Evolutionary conservation across 2,113 vertebrate species (phyloP).

Genomic region (Scytalopus superciliaris): DNA sequence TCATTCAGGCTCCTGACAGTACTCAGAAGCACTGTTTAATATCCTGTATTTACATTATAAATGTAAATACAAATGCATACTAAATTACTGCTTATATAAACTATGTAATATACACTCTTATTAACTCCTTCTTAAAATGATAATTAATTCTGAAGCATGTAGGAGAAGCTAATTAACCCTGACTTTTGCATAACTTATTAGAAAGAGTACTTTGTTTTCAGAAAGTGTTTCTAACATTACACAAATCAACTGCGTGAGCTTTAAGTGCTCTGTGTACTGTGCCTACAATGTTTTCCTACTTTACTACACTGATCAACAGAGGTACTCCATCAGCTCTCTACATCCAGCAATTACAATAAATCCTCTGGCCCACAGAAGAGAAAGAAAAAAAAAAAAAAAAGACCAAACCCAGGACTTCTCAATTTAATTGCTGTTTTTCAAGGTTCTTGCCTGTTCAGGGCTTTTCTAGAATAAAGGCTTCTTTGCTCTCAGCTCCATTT

Average conservation of each 20-base stretch:
- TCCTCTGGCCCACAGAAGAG: too few relatives aligned
- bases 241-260: not conserved
- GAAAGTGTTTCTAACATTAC: not conserved
- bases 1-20: not conserved
- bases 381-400: not conserved
- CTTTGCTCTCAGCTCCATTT: not conserved
- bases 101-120: not conserved
- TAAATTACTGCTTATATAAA: slow-evolving; percentile 56
- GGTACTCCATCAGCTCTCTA: not conserved
- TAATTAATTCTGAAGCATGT: slow-evolving; percentile 39
- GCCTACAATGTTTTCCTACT: not conserved
- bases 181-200: slow-evolving; percentile 26
- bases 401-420: not conserved
- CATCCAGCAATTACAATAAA: not conserved
- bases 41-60: slow-evolving; percentile 2
- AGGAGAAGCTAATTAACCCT: slow-evolving; percentile 32
- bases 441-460: not conserved
- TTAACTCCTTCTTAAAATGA: slow-evolving; percentile 23
- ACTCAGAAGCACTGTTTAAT: not conserved
- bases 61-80: slow-evolving; percentile 23
- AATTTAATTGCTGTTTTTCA: not conserved
- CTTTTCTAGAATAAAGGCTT: not conserved
- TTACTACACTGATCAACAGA: not conserved
- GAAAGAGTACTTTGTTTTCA: slow-evolving; percentile 33
- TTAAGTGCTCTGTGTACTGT: not conserved